Base-by-base conservation (phyloP, 2,113 vertebrate species). In the Pteronura brasiliensis region DNA sequence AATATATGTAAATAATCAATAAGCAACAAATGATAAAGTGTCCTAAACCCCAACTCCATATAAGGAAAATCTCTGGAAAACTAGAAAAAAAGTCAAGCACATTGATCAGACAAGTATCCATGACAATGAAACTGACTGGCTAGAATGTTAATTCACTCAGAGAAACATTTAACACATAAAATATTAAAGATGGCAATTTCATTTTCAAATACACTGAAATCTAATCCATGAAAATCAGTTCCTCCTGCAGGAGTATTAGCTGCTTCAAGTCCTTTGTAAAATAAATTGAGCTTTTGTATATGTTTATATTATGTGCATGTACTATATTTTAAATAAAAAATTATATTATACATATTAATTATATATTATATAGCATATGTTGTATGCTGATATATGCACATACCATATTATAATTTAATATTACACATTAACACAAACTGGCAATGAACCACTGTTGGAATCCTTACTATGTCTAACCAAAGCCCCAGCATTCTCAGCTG, bases 61-160 rank as follows among this genome's bases (percentile, higher is more conserved):
- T 80, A 55, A 65, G 15, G 6, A 97, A 93, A 86, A 74, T 95
- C 25, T 95, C 34, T 11, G 65, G 93, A 92, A 93, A 93, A 6
- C 44, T 92, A 71, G 31, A 65, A 74, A 96, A 76, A 34, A 71
- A 92, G 74, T 80, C 76, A 87, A 39, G 18, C 10, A 47, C 67
- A 79, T 61, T 15, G 90, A 31, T 10, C 25, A 88, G 31, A 59
- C 27, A 97, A 83, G 11, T 87, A 59, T 82, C 72, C 7, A 61
- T 77, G 13, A 67, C 69, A 94, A 42, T 84, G n/a, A 94, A 31
- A 94, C 6, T 76, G 88, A 86, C 12, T 74, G 23, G 25, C 27
- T 90, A 21, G 39, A 65, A 79, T 74, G 91, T 96, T 67, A 95
- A 85, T 71, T 79, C 15, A 82, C 6, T 65, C 11, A 77, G 15